Percentiles rank a stretch among this genome's conserved stretches.
These are phyloP conservation scores for Choristoneura fumiferana DNA, from an alignment of 1,140 invertebrate genomes.

Conservation along the genomic window DNA sequence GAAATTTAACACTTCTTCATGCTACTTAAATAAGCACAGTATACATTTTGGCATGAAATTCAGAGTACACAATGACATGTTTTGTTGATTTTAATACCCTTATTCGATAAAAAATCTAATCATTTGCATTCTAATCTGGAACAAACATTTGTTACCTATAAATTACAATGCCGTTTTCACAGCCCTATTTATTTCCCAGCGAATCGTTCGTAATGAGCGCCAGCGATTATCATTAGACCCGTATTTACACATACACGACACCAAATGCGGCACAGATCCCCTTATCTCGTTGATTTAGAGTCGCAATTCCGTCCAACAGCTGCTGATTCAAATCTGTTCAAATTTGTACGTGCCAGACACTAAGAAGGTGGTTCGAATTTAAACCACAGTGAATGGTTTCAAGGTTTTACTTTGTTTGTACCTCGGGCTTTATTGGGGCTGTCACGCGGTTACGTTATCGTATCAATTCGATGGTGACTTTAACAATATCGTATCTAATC, in stretches of 20 bases:
- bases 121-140: no score
- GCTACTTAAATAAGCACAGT: no score
- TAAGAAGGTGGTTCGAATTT: background rate
- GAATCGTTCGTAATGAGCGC: background rate
- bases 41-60: no score
- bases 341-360: constrained; percentile 9
- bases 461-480: background rate
- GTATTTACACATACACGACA: constrained; percentile 5
- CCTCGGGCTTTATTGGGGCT: background rate
- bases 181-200: constrained; percentile 2
- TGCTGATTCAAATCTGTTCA: background rate
- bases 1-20: no score
- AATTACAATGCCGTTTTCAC: no score
- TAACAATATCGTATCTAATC: no score
- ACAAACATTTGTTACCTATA: no score
- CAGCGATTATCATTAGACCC: constrained; percentile 8
- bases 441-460: background rate
- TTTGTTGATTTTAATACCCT: no score
- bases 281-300: constrained; percentile 1
- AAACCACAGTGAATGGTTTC: background rate
- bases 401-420: background rate
- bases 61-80: no score
- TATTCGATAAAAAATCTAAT: no score
- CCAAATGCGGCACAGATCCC: background rate
- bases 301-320: background rate